Percentiles rank a stretch among this genome's conserved stretches.
Conservation (phyloP, 2,888 invertebrate genomes). For the Chrysodeixis includens region DNA sequence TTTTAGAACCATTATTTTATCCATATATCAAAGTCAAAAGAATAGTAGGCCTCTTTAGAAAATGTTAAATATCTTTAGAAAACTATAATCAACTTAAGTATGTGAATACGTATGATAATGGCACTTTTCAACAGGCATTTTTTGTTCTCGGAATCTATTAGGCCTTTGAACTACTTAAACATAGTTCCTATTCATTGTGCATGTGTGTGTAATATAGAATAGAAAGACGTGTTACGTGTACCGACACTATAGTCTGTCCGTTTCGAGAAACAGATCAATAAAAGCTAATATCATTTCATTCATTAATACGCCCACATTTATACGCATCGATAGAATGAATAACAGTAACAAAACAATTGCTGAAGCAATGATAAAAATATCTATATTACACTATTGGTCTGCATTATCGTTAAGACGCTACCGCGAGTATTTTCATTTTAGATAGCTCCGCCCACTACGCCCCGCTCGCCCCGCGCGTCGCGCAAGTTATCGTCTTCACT, state of each 20-base stretch:
- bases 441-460: no score
- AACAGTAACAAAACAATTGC: background rate
- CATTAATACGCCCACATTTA: slow-evolving; percentile 33
- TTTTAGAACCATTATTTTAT: slow-evolving; percentile 45
- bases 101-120: background rate
- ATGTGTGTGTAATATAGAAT: background rate
- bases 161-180: background rate
- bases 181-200: background rate
- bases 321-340: slow-evolving; percentile 5
- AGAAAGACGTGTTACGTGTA: background rate
- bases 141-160: background rate
- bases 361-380: background rate
- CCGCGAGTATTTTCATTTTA: no score
- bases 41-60: slow-evolving; percentile 26
- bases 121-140: slow-evolving; percentile 3
- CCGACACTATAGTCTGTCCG: background rate
- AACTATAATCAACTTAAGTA: slow-evolving; percentile 14
- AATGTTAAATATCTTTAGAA: slow-evolving; percentile 13
- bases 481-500: no score
- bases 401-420: no score
- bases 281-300: slow-evolving; percentile 9
- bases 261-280: slow-evolving; percentile 20
- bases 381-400: background rate
- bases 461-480: no score
- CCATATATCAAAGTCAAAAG: slow-evolving; percentile 35